phyloP scores from a whole-genome alignment of 1,140 invertebrate genomes.

The Ips nitidus region DNA sequence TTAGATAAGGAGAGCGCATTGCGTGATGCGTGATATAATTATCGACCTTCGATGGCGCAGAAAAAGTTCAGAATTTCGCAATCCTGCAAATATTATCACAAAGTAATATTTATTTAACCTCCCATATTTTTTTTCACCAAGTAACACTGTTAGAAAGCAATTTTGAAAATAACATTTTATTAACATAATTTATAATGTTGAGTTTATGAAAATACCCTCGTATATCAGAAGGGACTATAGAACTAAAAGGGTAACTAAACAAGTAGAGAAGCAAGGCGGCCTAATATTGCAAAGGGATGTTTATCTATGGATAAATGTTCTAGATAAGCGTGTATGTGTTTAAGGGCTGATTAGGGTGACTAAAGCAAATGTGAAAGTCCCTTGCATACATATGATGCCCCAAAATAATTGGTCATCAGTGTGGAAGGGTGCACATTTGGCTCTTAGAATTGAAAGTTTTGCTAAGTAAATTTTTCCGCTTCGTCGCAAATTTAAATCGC shows the following conservation, averaged over 20 bases:
- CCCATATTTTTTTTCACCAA: too few relatives aligned
- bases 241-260: conserved; percentile 3
- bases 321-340: conserved; percentile 27
- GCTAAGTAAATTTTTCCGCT: not conserved
- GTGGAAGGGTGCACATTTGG: conserved; percentile 7
- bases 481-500: too few relatives aligned
- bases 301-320: conserved; percentile 23
- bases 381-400: conserved; percentile 20
- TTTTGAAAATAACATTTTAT: too few relatives aligned
- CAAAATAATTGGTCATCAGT: conserved; percentile 24
- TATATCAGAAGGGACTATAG: not conserved
- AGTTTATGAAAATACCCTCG: not conserved
- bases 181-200: too few relatives aligned
- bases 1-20: not conserved
- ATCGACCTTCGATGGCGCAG: not conserved
- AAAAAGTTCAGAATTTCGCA: not conserved
- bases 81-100: too few relatives aligned
- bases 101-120: too few relatives aligned
- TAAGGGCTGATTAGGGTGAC: conserved; percentile 12
- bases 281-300: conserved; percentile 22
- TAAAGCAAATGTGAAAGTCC: conserved; percentile 23
- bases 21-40: conserved; percentile 6
- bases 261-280: not conserved
- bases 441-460: conserved; percentile 10
- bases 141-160: too few relatives aligned